Evolutionary conservation across 2,113 vertebrate species (phyloP).

Genomic region (Epinephelus fuscoguttatus): DNA sequence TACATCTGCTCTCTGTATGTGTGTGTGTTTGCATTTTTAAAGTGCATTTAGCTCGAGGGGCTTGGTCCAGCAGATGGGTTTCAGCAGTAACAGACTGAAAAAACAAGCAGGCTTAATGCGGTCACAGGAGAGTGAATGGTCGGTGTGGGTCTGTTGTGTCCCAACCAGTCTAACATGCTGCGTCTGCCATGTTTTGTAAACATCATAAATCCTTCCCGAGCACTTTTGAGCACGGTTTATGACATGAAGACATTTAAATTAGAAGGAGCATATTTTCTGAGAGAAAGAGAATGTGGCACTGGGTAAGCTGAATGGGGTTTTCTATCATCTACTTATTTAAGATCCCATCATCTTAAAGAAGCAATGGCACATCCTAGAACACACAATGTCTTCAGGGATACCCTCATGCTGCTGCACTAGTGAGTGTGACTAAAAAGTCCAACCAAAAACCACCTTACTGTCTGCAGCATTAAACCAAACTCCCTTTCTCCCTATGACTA

Average conservation of each 20-base stretch:
- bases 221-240: no score
- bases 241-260: neutral
- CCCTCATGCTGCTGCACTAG: neutral
- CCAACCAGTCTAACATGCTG: no score
- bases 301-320: neutral
- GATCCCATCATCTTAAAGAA: neutral
- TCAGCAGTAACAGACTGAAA: conserved; percentile 9
- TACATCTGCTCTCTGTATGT: neutral
- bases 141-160: neutral
- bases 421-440: neutral
- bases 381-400: neutral
- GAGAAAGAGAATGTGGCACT: neutral
- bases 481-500: neutral
- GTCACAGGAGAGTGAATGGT: neutral
- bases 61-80: neutral
- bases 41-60: conserved; percentile 2
- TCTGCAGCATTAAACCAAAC: neutral
- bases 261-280: neutral
- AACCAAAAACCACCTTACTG: neutral
- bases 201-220: neutral
- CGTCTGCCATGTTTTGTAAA: neutral
- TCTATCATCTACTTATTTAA: neutral
- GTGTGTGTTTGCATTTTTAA: neutral
- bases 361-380: neutral
- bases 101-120: neutral